phyloP scores from a whole-genome alignment of 2,888 invertebrate species.

The Drosophila aldrichi region DNA sequence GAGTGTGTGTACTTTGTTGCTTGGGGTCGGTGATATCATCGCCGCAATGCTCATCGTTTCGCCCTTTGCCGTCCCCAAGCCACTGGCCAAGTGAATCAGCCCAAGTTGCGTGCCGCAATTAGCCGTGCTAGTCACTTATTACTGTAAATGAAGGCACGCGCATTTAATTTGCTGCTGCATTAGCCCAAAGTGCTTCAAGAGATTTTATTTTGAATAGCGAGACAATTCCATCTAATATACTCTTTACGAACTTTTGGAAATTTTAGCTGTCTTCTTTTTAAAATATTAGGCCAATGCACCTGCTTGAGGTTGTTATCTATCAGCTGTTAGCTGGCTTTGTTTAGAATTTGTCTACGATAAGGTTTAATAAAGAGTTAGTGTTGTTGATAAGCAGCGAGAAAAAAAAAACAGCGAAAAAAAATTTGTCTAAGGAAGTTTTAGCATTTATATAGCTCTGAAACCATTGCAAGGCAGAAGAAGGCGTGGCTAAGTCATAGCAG shows the following conservation, averaged over 20 bases:
- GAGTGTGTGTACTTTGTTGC: neutral
- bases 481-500: neutral
- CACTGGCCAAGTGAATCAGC: conserved; percentile 34
- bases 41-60: conserved; percentile 41
- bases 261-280: neutral
- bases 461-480: neutral
- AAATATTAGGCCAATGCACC: conserved; percentile 19
- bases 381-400: neutral
- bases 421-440: neutral
- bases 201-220: neutral
- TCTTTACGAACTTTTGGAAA: neutral
- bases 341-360: neutral
- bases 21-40: conserved; percentile 66
- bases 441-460: neutral
- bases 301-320: conserved; percentile 27
- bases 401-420: neutral
- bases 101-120: conserved; percentile 57
- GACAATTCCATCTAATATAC: neutral
- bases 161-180: conserved; percentile 29
- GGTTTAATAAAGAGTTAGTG: neutral
- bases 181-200: conserved; percentile 1
- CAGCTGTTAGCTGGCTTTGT: conserved; percentile 9
- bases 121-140: conserved; percentile 51
- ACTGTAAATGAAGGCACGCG: conserved; percentile 42
- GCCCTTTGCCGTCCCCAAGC: conserved; percentile 13